phyloP scores from a whole-genome alignment of 2,797 vertebrate genomes.

The Pyrocephalus nanus region DNA sequence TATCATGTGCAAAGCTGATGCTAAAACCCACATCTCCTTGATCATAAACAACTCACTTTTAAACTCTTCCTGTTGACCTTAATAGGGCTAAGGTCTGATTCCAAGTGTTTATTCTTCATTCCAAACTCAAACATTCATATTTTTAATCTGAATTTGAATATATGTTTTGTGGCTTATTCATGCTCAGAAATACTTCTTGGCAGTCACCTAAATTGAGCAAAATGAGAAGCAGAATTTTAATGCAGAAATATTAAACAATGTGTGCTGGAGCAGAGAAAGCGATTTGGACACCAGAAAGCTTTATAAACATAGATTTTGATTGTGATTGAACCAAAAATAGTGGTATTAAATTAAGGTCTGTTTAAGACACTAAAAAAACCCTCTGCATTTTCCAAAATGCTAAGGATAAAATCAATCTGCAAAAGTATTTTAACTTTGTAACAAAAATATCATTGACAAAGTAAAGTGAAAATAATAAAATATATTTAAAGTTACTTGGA shows the following conservation, averaged over 20 bases:
- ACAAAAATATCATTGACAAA: slow-evolving; percentile 63
- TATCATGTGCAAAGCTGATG: background rate
- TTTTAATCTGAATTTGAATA: slow-evolving; percentile 65
- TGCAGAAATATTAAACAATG: slow-evolving; percentile 69
- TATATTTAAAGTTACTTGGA: slow-evolving; percentile 52
- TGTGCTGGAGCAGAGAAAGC: slow-evolving; percentile 52
- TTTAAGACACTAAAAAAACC: slow-evolving; percentile 33
- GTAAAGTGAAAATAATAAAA: slow-evolving; percentile 59
- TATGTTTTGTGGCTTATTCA: slow-evolving; percentile 60
- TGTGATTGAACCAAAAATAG: slow-evolving; percentile 66
- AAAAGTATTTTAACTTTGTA: slow-evolving; percentile 54
- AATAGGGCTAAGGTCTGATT: slow-evolving; percentile 18
- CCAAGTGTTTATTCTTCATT: slow-evolving; percentile 45
- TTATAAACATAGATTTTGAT: slow-evolving; percentile 66
- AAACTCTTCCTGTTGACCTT: slow-evolving; percentile 29
- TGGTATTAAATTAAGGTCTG: slow-evolving; percentile 54
- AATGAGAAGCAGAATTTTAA: slow-evolving; percentile 59
- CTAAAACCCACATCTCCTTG: background rate
- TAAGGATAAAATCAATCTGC: slow-evolving; percentile 54
- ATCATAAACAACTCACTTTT: background rate
- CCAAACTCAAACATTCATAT: slow-evolving; percentile 28
- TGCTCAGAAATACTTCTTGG: slow-evolving; percentile 64
- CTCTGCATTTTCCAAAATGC: slow-evolving; percentile 27
- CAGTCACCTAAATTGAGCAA: slow-evolving; percentile 55
- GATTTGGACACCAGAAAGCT: slow-evolving; percentile 70